phyloP scores from a whole-genome alignment of 2,888 invertebrate genomes.

The Capitulum mitella region DNA sequence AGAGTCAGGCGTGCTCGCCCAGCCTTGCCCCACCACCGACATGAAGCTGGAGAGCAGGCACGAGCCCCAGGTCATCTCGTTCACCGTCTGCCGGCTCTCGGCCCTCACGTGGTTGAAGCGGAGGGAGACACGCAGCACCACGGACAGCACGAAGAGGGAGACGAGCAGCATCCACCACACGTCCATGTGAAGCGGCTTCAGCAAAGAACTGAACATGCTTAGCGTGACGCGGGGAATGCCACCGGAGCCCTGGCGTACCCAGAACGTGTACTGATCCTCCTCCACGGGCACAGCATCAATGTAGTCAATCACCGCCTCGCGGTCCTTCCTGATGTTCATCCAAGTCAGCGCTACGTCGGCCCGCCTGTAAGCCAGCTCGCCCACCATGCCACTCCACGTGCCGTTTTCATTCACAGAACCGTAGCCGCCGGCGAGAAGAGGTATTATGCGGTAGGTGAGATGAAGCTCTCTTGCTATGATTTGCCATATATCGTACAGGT shows the following conservation, averaged over 20 bases:
- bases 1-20: neutral
- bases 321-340: neutral
- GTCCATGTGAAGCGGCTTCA: neutral
- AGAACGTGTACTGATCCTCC: neutral
- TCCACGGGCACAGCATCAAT: neutral
- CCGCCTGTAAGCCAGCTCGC: too few relatives aligned
- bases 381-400: too few relatives aligned
- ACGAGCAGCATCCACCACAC: conserved; percentile 8
- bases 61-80: neutral
- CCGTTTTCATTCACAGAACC: conserved; percentile 31
- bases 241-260: neutral
- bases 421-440: conserved; percentile 28
- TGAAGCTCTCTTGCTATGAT: too few relatives aligned
- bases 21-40: neutral
- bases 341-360: conserved; percentile 25
- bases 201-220: neutral
- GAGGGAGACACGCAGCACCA: neutral
- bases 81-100: neutral
- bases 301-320: neutral
- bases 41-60: neutral
- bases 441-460: conserved; percentile 31
- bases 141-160: neutral
- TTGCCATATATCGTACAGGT: too few relatives aligned
- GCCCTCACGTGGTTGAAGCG: neutral
- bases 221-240: too few relatives aligned